Conservation (phyloP, 30 jellyfish, hydroid and myxozoan species). For the Clytia hemisphaerica region DNA sequence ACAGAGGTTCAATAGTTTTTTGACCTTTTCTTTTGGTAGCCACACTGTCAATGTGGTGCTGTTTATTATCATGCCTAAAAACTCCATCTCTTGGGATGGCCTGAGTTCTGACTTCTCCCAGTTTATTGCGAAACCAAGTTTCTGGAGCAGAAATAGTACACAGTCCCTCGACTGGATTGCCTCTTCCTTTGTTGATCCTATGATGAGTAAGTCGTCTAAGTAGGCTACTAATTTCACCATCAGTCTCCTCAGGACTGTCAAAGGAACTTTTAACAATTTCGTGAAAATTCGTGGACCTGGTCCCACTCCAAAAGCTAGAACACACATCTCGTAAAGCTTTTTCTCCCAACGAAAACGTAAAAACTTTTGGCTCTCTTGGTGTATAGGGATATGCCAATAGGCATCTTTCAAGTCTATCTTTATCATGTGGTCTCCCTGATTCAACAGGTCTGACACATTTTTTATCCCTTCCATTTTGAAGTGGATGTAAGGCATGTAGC, state of each 20-base stretch:
- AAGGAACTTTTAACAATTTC: background rate
- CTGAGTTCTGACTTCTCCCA: background rate
- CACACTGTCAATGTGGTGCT: background rate
- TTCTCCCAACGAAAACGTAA: no score
- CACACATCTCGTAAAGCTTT: background rate
- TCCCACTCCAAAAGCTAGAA: background rate
- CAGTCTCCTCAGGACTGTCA: background rate
- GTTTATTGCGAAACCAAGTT: conserved; percentile 17
- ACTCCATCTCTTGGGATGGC: conserved; percentile 9
- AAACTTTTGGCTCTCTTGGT: background rate
- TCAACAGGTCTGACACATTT: background rate
- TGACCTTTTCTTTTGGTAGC: conserved; percentile 3
- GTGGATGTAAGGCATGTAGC: background rate
- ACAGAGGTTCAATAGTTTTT: background rate
- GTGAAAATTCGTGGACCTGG: conserved; percentile 14
- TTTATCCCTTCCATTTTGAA: conserved; percentile 6
- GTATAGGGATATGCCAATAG: conserved; percentile 10
- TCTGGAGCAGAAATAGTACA: background rate
- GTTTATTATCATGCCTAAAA: conserved; percentile 15
- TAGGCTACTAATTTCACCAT: no score
- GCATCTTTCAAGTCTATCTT: background rate
- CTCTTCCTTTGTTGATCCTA: background rate
- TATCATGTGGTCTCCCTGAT: background rate
- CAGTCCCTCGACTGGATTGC: conserved; percentile 6
- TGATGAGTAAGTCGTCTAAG: background rate